Percentiles rank a stretch among this genome's conserved stretches.
Evolutionary conservation across 2,888 invertebrate genomes (phyloP).

Genomic region (Galeruca laticollis): DNA sequence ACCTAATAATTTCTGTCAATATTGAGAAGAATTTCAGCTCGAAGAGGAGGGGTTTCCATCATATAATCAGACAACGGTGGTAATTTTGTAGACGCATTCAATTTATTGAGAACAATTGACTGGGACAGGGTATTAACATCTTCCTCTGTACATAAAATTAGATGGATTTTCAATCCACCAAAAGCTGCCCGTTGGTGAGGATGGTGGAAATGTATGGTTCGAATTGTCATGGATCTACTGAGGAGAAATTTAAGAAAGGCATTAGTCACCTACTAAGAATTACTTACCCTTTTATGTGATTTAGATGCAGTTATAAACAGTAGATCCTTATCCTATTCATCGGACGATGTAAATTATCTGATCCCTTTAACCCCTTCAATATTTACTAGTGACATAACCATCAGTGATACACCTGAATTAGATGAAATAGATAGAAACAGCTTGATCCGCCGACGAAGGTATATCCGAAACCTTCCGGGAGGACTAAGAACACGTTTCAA

Average conservation of each 20-base stretch:
- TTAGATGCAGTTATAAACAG: slow-evolving; percentile 21
- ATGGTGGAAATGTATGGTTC: slow-evolving; percentile 61
- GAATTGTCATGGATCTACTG: slow-evolving; percentile 57
- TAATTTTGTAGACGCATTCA: too few relatives aligned
- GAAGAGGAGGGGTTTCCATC: neutral
- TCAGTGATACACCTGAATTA: too few relatives aligned
- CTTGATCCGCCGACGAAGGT: too few relatives aligned
- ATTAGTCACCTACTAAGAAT: slow-evolving; percentile 2
- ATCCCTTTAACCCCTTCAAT: slow-evolving; percentile 17
- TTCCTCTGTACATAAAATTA: slow-evolving; percentile 30
- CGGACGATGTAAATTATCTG: slow-evolving; percentile 14
- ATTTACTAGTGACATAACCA: slow-evolving; percentile 14
- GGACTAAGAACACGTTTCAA: too few relatives aligned
- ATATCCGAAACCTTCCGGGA: too few relatives aligned
- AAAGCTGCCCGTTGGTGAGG: slow-evolving; percentile 63
- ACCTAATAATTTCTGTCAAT: neutral
- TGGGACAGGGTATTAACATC: neutral
- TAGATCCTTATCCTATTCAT: too few relatives aligned
- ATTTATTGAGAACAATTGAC: too few relatives aligned
- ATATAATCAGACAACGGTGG: too few relatives aligned
- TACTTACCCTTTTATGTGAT: too few relatives aligned
- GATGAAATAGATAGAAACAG: too few relatives aligned
- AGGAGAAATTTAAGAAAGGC: slow-evolving; percentile 48
- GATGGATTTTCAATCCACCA: slow-evolving; percentile 59
- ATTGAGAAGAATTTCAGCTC: neutral